These are phyloP conservation scores for Gallinago paraguaiae DNA, from an alignment of 2,113 vertebrate species.

Conservation along the genomic window DNA sequence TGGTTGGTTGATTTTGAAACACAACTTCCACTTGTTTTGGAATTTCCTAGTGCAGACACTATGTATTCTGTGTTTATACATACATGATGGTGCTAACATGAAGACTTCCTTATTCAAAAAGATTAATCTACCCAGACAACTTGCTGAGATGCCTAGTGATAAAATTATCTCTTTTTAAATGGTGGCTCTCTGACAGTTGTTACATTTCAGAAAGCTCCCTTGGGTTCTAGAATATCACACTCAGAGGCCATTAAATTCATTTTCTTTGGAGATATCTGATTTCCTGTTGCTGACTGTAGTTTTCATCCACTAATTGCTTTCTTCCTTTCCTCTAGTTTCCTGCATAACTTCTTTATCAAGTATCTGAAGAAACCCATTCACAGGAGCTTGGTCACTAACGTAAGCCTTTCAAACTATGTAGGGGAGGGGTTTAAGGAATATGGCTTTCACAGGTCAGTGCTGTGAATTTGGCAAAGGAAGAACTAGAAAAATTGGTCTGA, in stretches of 20 bases:
- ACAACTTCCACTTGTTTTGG: not conserved
- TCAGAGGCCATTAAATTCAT: not conserved
- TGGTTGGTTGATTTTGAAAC: not conserved
- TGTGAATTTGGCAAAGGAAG: not conserved
- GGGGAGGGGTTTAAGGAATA: not conserved
- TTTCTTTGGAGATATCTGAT: not conserved
- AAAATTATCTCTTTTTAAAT: not conserved
- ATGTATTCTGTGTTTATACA: not conserved
- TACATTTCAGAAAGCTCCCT: not conserved
- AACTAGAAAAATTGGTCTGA: not conserved
- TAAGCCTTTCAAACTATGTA: slow-evolving; percentile 51
- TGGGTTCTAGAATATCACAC: not conserved
- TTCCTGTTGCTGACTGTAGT: not conserved
- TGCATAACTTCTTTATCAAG: slow-evolving; percentile 72
- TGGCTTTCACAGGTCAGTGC: not conserved
- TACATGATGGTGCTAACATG: not conserved
- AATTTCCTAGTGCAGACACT: not conserved
- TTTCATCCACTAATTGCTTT: not conserved
- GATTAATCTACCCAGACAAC: not conserved
- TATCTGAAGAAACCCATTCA: slow-evolving; percentile 74
- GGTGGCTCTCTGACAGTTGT: not conserved
- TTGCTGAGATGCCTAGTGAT: not conserved
- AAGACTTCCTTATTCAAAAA: not conserved
- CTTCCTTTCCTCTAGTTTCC: slow-evolving; percentile 51
- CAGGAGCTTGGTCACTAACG: slow-evolving; percentile 66